phyloP scores from a whole-genome alignment of 2,797 vertebrate genomes.

The Gymnothorax reevesii region DNA sequence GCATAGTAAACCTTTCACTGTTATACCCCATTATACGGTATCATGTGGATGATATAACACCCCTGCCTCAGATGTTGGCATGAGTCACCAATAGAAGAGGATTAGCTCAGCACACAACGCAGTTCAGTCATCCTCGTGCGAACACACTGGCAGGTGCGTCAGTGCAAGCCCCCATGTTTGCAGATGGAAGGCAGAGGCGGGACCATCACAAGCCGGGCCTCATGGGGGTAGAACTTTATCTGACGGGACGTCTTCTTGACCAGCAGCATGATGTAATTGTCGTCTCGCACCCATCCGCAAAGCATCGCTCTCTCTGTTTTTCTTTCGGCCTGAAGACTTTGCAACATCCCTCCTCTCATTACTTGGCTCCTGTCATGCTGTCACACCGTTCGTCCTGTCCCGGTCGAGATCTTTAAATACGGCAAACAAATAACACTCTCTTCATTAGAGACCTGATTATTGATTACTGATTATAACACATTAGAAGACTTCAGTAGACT shows the following conservation, averaged over 20 bases:
- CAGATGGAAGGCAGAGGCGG: conserved; percentile 40
- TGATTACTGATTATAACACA: background rate
- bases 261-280: conserved; percentile 56
- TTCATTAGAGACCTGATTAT: background rate
- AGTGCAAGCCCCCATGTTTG: conserved; percentile 47
- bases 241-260: conserved; percentile 49
- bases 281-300: conserved; percentile 39
- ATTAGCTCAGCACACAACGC: conserved; percentile 33
- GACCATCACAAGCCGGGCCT: conserved; percentile 25
- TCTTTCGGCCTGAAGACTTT: conserved; percentile 51
- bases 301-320: conserved; percentile 37
- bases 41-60: too few relatives aligned
- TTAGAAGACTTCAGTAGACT: background rate
- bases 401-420: background rate
- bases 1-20: too few relatives aligned
- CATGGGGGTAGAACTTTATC: conserved; percentile 41
- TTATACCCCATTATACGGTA: too few relatives aligned
- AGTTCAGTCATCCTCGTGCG: conserved; percentile 35
- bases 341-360: conserved; percentile 46
- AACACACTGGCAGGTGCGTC: conserved; percentile 21
- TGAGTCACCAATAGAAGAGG: conserved; percentile 18
- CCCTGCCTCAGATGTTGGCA: background rate
- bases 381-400: background rate
- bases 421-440: background rate
- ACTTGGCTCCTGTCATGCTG: background rate